phyloP scores from a whole-genome alignment of 2,888 invertebrate species.

The Cryptus viduatorius region DNA sequence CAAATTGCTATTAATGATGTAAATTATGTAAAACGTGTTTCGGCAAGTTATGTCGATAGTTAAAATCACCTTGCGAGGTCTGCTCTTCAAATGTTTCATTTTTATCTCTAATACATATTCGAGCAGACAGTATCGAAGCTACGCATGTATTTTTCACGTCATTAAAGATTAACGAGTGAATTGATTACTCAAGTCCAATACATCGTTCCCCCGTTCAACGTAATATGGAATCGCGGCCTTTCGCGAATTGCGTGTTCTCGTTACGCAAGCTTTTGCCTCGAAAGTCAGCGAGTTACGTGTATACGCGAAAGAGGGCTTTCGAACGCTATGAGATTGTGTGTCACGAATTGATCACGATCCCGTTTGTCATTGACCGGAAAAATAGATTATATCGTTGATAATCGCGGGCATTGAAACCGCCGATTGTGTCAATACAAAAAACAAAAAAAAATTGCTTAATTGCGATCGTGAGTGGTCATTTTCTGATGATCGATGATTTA shows the following conservation, averaged over 20 bases:
- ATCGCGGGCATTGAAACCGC: neutral
- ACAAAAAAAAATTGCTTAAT: neutral
- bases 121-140: neutral
- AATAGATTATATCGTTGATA: neutral
- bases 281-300: neutral
- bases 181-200: neutral
- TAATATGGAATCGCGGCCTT: neutral
- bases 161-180: neutral
- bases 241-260: constrained; percentile 11
- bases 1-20: too few species aligned
- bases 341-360: neutral
- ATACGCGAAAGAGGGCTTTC: neutral
- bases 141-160: neutral
- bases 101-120: neutral
- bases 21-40: too few species aligned
- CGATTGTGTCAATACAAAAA: neutral
- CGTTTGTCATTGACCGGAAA: neutral
- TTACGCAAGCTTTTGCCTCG: constrained; percentile 29
- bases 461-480: neutral
- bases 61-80: too few species aligned
- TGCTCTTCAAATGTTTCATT: neutral
- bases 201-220: neutral
- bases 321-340: neutral
- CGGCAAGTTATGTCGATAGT: too few species aligned
- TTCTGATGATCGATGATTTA: neutral